Conservation (phyloP, 2,797 vertebrate species). For the Aldrovandia affinis region DNA sequence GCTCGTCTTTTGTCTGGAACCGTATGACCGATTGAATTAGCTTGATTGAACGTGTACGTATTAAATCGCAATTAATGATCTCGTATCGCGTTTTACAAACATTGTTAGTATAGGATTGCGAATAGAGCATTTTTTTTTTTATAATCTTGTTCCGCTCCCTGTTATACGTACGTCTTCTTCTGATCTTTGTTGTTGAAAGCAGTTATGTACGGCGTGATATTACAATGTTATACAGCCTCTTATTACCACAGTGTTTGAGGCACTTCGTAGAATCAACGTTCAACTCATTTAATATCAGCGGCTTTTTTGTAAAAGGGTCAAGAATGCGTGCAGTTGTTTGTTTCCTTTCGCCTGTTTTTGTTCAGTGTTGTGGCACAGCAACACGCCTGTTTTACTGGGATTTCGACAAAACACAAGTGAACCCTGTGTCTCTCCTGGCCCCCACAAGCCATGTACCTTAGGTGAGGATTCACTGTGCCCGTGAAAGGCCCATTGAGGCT, state of each 20-base stretch:
- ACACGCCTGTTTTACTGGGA: slow-evolving; percentile 18
- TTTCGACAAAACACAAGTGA: background rate
- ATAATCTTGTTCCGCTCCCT: background rate
- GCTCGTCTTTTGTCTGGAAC: slow-evolving; percentile 46
- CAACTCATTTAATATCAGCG: background rate
- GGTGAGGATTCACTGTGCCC: slow-evolving; percentile 61
- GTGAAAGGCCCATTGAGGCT: slow-evolving; percentile 66
- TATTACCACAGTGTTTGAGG: slow-evolving; percentile 5
- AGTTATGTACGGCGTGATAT: background rate
- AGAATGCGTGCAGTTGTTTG: background rate
- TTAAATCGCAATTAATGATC: background rate
- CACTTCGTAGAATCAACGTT: background rate
- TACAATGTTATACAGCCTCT: background rate
- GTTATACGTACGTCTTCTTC: no score
- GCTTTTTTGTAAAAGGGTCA: background rate
- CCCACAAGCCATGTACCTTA: slow-evolving; percentile 30
- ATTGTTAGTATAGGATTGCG: background rate
- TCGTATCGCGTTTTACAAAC: background rate
- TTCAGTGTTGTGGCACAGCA: slow-evolving; percentile 17
- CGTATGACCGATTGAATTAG: slow-evolving; percentile 13
- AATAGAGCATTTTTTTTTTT: background rate
- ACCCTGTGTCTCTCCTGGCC: background rate
- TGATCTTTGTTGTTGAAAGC: background rate
- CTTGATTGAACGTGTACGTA: slow-evolving; percentile 16
- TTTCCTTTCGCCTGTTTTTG: background rate